Percentiles rank a stretch among this genome's conserved stretches.
Conservation (phyloP, 1,140 invertebrate genomes). For the Hycleus phaleratus region DNA sequence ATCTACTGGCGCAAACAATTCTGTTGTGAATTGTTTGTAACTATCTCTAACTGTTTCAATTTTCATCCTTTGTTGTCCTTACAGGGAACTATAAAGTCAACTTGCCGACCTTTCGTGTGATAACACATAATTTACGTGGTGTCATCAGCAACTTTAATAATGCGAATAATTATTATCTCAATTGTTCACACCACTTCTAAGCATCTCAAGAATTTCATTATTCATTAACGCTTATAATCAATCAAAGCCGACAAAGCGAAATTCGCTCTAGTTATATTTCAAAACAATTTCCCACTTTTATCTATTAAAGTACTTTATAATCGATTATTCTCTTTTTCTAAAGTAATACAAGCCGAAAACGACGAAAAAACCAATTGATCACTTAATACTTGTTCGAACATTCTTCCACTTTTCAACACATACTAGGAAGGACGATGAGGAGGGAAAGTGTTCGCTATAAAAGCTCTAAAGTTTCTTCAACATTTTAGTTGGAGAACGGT, state of each 20-base stretch:
- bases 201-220: conserved; percentile 16
- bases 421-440: no score
- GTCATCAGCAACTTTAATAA: conserved; percentile 8
- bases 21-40: no score
- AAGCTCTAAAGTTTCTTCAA: conserved; percentile 23
- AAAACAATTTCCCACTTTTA: no score
- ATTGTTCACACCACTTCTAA: conserved; percentile 8
- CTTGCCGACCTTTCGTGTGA: no score
- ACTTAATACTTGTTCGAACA: conserved; percentile 16
- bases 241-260: neutral
- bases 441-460: conserved; percentile 17
- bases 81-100: no score
- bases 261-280: no score
- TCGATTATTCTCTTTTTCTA: no score
- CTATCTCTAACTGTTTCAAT: no score
- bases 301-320: no score
- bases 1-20: no score
- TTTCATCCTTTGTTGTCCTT: no score
- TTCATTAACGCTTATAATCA: conserved; percentile 13
- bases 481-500: conserved; percentile 21
- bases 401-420: conserved; percentile 12
- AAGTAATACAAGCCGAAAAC: no score
- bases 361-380: conserved; percentile 10
- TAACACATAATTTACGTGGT: conserved; percentile 6
- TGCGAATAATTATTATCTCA: conserved; percentile 6